A percentile compares a stretch with the other conserved stretches of the same genome.
phyloP scores from a whole-genome alignment of 92 coral and sea anemone species.

The Heteractis magnifica region DNA sequence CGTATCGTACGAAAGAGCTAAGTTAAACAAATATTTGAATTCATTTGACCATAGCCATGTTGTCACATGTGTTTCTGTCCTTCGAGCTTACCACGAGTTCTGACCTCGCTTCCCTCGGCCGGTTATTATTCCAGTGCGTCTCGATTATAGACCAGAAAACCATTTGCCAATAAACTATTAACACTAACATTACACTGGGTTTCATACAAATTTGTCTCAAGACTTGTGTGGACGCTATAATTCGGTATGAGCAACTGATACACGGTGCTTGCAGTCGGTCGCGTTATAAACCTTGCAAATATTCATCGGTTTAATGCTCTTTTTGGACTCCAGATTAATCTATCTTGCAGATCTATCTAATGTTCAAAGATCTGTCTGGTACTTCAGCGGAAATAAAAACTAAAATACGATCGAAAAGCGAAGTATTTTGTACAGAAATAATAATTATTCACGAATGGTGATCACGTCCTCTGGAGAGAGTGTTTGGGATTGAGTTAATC shows the following conservation, averaged over 20 bases:
- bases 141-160: neutral
- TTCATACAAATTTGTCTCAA: neutral
- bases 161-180: neutral
- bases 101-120: constrained; percentile 2
- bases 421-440: neutral
- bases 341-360: neutral
- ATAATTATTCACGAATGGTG: neutral
- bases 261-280: neutral
- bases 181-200: neutral
- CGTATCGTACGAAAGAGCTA: neutral
- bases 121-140: neutral
- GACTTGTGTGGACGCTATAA: neutral
- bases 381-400: neutral
- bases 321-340: neutral
- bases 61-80: constrained; percentile 10
- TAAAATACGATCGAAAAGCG: neutral
- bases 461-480: neutral
- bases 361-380: neutral
- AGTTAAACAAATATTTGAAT: neutral
- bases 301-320: neutral
- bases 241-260: neutral
- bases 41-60: constrained; percentile 5
- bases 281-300: neutral
- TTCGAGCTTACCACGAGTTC: neutral
- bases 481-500: constrained; percentile 2